Base-by-base conservation (phyloP, 2,888 invertebrate species). In the Drosophila percnosoma region DNA sequence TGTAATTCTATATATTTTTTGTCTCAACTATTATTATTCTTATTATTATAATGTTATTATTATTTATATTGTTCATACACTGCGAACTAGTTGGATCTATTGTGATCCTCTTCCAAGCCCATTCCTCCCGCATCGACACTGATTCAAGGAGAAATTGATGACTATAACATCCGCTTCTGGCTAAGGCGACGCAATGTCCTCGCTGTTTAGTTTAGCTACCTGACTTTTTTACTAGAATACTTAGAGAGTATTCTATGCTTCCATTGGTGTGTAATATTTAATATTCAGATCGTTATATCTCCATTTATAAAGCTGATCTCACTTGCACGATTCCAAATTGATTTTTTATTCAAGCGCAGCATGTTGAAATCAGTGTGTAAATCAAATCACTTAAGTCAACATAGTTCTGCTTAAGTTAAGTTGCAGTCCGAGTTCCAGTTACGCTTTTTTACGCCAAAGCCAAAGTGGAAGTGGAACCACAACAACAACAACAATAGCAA, bases 361-460 rank as follows among this genome's bases (percentile, higher is more conserved):
- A 51, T 29, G 7, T 31, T 29, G 2, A 57, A 42, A 57, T 40
- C 6, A 21, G 10, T 42, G 40, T 15, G 57, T 57, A 42, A 57
- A 42, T 42, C 42, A 42, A 57, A 42, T 57, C 42, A 42, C 31
- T 57, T 31, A 13, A 15, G 38, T 4, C 29, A 29, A 40, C 7
- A 18, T n/a, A 27, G 48, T 45, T 65, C 4, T 15, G 7, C 21
- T 45, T 36, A 45, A 24, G 4, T 45, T 45, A 24, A 49, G 38
- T 60, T 29, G 18, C 34, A 27, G 67, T 49, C 55, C 31, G 34
- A 55, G 49, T 49, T 57, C 13, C 31, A 63, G 67, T 54, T 66
- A 4, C 36, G 48, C 59, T 48, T 64, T 60, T 33, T n/a, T n/a
- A n/a, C 55, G 33, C 29, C 27, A 31, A 27, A 36, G 24, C 40